Percentiles rank a stretch among this genome's conserved stretches.
Evolutionary conservation across 2,797 vertebrate genomes (phyloP).

Genomic region (Crenichthys baileyi): DNA sequence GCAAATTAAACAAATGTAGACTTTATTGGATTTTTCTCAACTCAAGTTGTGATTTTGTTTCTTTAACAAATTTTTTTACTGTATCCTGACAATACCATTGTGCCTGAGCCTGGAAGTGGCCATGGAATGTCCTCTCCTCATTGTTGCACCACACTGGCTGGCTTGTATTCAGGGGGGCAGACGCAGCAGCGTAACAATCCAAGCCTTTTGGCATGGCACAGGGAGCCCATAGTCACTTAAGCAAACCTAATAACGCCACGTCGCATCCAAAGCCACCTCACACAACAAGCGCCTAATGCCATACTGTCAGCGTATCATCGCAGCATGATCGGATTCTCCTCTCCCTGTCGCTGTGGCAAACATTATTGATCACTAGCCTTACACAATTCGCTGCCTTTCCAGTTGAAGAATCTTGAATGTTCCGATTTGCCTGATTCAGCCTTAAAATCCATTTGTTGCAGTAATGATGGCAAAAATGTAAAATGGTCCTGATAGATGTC

Average conservation of each 20-base stretch:
- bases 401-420: slow-evolving; percentile 53
- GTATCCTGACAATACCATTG: slow-evolving; percentile 48
- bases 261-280: slow-evolving; percentile 64
- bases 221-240: slow-evolving; percentile 54
- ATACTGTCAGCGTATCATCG: slow-evolving; percentile 46
- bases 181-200: slow-evolving; percentile 60
- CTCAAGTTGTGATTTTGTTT: neutral
- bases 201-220: slow-evolving; percentile 55
- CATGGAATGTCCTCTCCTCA: slow-evolving; percentile 59
- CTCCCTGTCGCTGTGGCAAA: slow-evolving; percentile 51
- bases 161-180: slow-evolving; percentile 61
- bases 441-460: slow-evolving; percentile 37
- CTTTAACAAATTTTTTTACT: slow-evolving; percentile 8
- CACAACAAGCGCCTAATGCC: slow-evolving; percentile 49
- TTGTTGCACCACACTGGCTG: slow-evolving; percentile 52
- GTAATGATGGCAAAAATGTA: neutral
- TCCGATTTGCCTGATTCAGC: slow-evolving; percentile 33
- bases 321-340: slow-evolving; percentile 58
- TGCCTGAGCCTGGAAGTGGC: slow-evolving; percentile 57
- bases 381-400: slow-evolving; percentile 54
- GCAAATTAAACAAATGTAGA: neutral
- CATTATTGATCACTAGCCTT: slow-evolving; percentile 60
- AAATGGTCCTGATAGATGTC: neutral
- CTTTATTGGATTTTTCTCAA: neutral
- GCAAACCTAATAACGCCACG: slow-evolving; percentile 61